Evolutionary conservation across 1,140 invertebrate species (phyloP).

Genomic region (Pachypsylla venusta): DNA sequence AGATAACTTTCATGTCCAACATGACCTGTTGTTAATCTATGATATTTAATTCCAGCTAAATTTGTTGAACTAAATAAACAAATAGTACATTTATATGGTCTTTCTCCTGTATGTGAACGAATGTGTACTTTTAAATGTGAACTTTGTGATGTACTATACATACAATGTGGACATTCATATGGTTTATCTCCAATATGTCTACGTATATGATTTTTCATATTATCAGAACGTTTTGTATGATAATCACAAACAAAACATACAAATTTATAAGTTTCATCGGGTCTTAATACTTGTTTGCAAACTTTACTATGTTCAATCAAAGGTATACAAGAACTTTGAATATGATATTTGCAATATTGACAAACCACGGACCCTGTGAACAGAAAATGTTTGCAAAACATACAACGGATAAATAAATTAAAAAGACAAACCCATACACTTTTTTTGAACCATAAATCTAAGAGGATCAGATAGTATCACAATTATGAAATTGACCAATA

Average conservation of each 20-base stretch:
- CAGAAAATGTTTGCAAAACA: too few species aligned
- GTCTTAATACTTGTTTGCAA: background rate
- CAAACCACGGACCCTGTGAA: conserved; percentile 4
- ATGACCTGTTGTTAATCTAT: background rate
- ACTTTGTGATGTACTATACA: conserved; percentile 12
- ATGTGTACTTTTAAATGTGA: conserved; percentile 24
- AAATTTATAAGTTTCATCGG: conserved; percentile 15
- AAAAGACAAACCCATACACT: too few species aligned
- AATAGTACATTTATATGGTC: conserved; percentile 47
- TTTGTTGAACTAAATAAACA: background rate
- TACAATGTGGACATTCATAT: conserved; percentile 12
- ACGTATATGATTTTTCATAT: conserved; percentile 11
- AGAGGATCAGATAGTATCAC: too few species aligned
- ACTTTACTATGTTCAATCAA: background rate
- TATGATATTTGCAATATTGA: background rate
- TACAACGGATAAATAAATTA: too few species aligned
- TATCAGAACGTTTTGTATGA: conserved; percentile 8
- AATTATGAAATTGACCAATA: too few species aligned
- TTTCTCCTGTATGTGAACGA: conserved; percentile 55
- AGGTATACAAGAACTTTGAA: background rate
- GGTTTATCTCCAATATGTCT: conserved; percentile 17
- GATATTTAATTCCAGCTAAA: conserved; percentile 4
- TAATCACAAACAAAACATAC: conserved; percentile 9
- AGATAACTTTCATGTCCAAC: background rate
- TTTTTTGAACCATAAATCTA: too few species aligned